Percentiles rank a stretch among this genome's conserved stretches.
Evolutionary conservation across 2,888 invertebrate species (phyloP).

Genomic region (Synergus umbraculus): DNA sequence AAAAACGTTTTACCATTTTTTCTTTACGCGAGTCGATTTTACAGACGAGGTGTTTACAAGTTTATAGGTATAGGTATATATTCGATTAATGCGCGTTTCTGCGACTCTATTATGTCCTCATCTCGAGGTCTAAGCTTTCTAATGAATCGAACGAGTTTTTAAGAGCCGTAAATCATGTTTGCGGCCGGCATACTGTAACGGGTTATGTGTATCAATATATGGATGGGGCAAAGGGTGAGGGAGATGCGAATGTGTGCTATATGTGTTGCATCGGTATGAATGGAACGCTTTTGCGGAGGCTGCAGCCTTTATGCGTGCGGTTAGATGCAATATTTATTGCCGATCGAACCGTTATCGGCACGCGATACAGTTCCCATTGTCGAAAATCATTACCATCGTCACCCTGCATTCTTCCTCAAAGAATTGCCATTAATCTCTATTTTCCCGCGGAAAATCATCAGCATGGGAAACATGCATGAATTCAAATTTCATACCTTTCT

Average conservation of each 20-base stretch:
- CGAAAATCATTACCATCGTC: slow-evolving; percentile 52
- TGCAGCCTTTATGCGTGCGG: slow-evolving; percentile 67
- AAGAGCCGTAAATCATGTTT: slow-evolving; percentile 72
- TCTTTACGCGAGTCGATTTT: background rate
- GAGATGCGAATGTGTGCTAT: slow-evolving; percentile 52
- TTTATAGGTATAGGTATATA: background rate
- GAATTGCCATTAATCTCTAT: background rate
- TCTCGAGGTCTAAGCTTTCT: slow-evolving; percentile 40
- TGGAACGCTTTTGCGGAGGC: slow-evolving; percentile 69
- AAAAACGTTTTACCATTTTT: background rate
- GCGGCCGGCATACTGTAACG: slow-evolving; percentile 49
- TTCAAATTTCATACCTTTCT: no score
- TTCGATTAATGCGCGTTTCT: slow-evolving; percentile 15
- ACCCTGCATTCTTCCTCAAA: slow-evolving; percentile 8
- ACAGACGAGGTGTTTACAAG: slow-evolving; percentile 22
- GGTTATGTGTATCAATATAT: slow-evolving; percentile 54
- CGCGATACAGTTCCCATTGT: slow-evolving; percentile 62
- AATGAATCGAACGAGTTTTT: slow-evolving; percentile 56
- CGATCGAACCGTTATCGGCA: slow-evolving; percentile 67
- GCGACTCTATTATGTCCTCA: slow-evolving; percentile 7
- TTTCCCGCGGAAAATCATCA: background rate
- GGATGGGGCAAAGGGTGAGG: slow-evolving; percentile 54
- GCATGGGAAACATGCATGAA: no score
- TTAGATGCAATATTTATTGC: slow-evolving; percentile 73
- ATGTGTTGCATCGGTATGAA: slow-evolving; percentile 65